These are phyloP conservation scores for Homarus gammarus DNA, from an alignment of 2,888 invertebrate species.

Conservation along the genomic window DNA sequence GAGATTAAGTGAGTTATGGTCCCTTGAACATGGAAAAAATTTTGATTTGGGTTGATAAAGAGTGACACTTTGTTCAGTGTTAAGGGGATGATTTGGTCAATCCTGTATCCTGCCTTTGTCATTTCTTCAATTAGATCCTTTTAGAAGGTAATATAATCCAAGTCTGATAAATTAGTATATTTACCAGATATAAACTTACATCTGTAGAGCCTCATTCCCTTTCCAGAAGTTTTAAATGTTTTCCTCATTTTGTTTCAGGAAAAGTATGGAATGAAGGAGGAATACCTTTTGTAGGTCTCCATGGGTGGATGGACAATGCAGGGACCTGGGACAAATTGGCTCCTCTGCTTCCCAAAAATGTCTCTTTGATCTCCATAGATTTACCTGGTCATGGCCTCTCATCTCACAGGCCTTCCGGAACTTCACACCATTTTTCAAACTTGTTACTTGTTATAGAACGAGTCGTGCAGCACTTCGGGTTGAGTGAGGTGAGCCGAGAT, in stretches of 20 bases:
- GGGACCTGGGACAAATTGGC: conserved; percentile 78
- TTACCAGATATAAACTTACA: too few species aligned
- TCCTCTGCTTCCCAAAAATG: conserved; percentile 76
- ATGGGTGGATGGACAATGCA: conserved; percentile 79
- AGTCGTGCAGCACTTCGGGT: conserved; percentile 77
- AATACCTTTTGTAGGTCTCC: conserved; percentile 77
- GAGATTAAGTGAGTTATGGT: too few species aligned
- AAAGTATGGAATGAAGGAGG: conserved; percentile 74
- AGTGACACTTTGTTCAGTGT: too few species aligned
- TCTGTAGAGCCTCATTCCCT: too few species aligned
- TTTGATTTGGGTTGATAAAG: too few species aligned
- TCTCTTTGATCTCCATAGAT: conserved; percentile 78
- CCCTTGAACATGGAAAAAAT: too few species aligned
- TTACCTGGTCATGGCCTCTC: conserved; percentile 78
- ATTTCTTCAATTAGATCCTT: too few species aligned
- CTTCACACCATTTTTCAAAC: conserved; percentile 76
- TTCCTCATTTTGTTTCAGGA: conserved; percentile 31
- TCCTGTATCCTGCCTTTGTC: too few species aligned
- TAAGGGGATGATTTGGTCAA: too few species aligned
- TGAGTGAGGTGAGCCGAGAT: conserved; percentile 76
- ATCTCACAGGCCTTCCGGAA: conserved; percentile 77
- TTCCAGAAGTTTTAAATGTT: neutral
- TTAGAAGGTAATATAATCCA: too few species aligned
- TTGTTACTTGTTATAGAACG: conserved; percentile 76
- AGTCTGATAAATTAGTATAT: too few species aligned